These are phyloP conservation scores for Aleiodes testaceus DNA, from an alignment of 2,888 invertebrate genomes.

Conservation along the genomic window DNA sequence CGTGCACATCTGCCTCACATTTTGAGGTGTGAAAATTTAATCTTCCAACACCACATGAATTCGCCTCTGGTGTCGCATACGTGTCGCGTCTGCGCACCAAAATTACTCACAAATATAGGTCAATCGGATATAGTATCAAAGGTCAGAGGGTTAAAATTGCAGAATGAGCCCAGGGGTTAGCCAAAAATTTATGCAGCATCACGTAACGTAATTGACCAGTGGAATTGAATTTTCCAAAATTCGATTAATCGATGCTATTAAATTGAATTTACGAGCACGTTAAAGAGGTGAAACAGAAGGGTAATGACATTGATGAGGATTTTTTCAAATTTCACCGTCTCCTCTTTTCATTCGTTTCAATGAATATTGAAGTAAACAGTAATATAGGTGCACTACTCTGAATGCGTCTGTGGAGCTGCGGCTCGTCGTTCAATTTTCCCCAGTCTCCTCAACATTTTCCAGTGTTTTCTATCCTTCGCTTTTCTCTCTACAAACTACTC, in stretches of 20 bases:
- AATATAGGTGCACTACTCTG: slow-evolving; percentile 21
- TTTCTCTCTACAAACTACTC: slow-evolving; percentile 40
- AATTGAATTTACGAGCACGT: background rate
- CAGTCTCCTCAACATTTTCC: slow-evolving; percentile 10
- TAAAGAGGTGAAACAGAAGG: background rate
- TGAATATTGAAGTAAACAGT: slow-evolving; percentile 22
- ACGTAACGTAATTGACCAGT: no score
- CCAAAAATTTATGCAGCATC: slow-evolving; percentile 11
- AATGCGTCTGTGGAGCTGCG: slow-evolving; percentile 26
- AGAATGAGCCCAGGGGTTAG: background rate
- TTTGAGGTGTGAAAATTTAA: slow-evolving; percentile 17
- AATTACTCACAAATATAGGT: slow-evolving; percentile 13
- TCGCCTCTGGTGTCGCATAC: background rate
- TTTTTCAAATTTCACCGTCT: slow-evolving; percentile 10
- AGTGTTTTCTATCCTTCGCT: background rate
- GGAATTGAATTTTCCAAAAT: no score
- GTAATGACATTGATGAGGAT: background rate
- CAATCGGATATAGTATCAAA: slow-evolving; percentile 14
- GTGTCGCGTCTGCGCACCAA: background rate
- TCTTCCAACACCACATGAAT: background rate
- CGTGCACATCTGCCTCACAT: background rate
- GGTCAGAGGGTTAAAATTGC: slow-evolving; percentile 8
- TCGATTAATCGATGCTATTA: background rate
- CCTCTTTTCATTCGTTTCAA: slow-evolving; percentile 32
- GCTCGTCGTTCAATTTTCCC: slow-evolving; percentile 52